Conservation (phyloP, 1,140 invertebrate species). For the Penaeus chinensis region DNA sequence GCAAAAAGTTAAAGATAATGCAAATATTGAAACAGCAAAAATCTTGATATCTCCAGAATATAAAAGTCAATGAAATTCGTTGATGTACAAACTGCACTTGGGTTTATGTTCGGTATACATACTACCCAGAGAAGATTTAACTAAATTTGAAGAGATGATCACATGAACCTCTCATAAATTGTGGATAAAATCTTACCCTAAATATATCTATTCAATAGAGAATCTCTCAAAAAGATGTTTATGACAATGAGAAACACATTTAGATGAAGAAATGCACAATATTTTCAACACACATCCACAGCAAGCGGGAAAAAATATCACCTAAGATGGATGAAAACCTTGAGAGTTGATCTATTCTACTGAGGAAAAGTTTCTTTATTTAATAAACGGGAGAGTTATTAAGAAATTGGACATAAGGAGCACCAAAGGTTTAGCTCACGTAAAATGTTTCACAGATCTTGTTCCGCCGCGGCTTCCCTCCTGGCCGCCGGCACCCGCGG, state of each 20-base stretch:
- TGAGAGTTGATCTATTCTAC: slow-evolving; percentile 44
- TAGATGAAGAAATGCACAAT: slow-evolving; percentile 59
- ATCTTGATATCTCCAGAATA: slow-evolving; percentile 33
- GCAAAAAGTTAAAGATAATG: slow-evolving; percentile 33
- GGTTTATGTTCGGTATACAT: slow-evolving; percentile 17
- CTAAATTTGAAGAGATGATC: neutral
- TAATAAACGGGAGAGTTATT: slow-evolving; percentile 50
- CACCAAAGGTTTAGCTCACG: slow-evolving; percentile 47
- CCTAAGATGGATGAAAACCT: slow-evolving; percentile 54
- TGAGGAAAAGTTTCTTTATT: slow-evolving; percentile 44
- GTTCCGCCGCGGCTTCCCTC: neutral
- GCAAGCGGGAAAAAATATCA: slow-evolving; percentile 52
- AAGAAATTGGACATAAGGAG: slow-evolving; percentile 57
- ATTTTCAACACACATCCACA: slow-evolving; percentile 56
- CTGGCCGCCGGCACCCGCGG: too few species aligned
- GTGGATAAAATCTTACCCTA: slow-evolving; percentile 32
- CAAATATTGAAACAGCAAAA: slow-evolving; percentile 37
- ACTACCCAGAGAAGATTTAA: slow-evolving; percentile 25
- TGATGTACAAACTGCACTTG: slow-evolving; percentile 49
- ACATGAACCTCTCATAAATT: neutral
- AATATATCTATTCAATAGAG: slow-evolving; percentile 46
- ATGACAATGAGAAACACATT: slow-evolving; percentile 53
- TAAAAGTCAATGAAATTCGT: slow-evolving; percentile 49
- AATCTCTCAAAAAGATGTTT: slow-evolving; percentile 45
- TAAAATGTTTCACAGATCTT: neutral